Conservation (phyloP, 2,888 invertebrate species). For the Atherix ibis region DNA sequence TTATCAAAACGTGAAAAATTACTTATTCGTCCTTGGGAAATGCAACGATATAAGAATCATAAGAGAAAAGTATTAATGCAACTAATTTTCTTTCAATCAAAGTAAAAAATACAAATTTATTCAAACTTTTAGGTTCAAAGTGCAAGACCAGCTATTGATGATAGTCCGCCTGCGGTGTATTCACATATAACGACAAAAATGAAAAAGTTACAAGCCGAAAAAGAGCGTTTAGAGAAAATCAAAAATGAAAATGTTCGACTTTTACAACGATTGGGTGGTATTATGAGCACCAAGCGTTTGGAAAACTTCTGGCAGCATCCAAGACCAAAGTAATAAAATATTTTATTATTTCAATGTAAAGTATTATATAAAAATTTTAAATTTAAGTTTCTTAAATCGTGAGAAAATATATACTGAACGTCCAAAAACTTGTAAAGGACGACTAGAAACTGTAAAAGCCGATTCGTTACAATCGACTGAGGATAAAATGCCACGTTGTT, state of each 20-base stretch:
- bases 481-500: slow-evolving; percentile 16
- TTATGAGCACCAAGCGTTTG: slow-evolving; percentile 49
- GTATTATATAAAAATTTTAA: background rate
- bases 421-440: slow-evolving; percentile 15
- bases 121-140: slow-evolving; percentile 50
- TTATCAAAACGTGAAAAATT: slow-evolving; percentile 55
- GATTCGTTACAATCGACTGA: background rate
- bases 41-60: slow-evolving; percentile 51
- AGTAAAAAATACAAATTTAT: too few relatives aligned
- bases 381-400: slow-evolving; percentile 24
- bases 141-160: slow-evolving; percentile 52
- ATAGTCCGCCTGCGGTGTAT: slow-evolving; percentile 42
- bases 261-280: slow-evolving; percentile 45
- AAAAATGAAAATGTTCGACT: slow-evolving; percentile 52
- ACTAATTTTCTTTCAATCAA: too few relatives aligned
- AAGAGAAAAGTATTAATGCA: slow-evolving; percentile 51
- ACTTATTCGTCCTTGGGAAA: slow-evolving; percentile 53
- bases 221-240: slow-evolving; percentile 46
- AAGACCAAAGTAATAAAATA: slow-evolving; percentile 35
- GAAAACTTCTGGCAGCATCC: slow-evolving; percentile 51
- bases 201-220: slow-evolving; percentile 53
- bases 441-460: slow-evolving; percentile 4
- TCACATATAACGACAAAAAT: slow-evolving; percentile 51
- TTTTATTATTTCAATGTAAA: background rate
- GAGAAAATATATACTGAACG: slow-evolving; percentile 25